These are phyloP conservation scores for Drosophila algonquin DNA, from an alignment of 2,888 invertebrate genomes.

Conservation along the genomic window DNA sequence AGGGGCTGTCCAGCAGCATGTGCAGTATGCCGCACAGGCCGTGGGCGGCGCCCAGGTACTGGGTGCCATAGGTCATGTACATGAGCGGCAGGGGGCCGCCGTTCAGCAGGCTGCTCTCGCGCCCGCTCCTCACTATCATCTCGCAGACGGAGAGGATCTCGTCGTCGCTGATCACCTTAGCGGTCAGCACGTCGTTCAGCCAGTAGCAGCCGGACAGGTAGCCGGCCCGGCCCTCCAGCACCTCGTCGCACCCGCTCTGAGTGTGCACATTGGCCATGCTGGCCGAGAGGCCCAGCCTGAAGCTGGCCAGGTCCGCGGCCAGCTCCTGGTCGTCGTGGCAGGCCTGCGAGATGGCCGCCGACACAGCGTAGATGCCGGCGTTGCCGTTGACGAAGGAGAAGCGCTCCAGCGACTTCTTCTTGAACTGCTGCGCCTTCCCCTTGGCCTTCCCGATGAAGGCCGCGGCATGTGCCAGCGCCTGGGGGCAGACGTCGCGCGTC, in stretches of 20 bases:
- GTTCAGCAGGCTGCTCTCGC: slow-evolving; percentile 86
- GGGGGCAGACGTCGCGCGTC: slow-evolving; percentile 81
- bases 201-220: slow-evolving; percentile 91
- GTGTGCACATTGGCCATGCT: slow-evolving; percentile 86
- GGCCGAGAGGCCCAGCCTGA: slow-evolving; percentile 78
- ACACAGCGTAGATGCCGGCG: slow-evolving; percentile 90
- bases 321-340: slow-evolving; percentile 84
- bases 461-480: slow-evolving; percentile 86
- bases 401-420: slow-evolving; percentile 85
- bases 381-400: slow-evolving; percentile 91
- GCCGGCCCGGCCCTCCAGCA: slow-evolving; percentile 93
- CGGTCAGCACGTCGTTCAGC: slow-evolving; percentile 85
- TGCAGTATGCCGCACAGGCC: slow-evolving; percentile 88
- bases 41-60: slow-evolving; percentile 86
- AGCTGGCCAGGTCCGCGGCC: slow-evolving; percentile 79
- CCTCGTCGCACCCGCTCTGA: slow-evolving; percentile 90
- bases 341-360: slow-evolving; percentile 86
- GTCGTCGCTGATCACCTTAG: slow-evolving; percentile 81
- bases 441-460: slow-evolving; percentile 87
- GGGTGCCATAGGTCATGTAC: slow-evolving; percentile 86
- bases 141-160: slow-evolving; percentile 88
- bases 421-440: slow-evolving; percentile 84
- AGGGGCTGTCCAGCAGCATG: slow-evolving; percentile 86
- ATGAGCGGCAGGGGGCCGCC: slow-evolving; percentile 89
- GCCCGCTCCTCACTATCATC: slow-evolving; percentile 89